Evolutionary conservation across 1,140 invertebrate genomes (phyloP), one percentile per base, ranked within the genome.

Genomic region (Lethrus apterus): DNA sequence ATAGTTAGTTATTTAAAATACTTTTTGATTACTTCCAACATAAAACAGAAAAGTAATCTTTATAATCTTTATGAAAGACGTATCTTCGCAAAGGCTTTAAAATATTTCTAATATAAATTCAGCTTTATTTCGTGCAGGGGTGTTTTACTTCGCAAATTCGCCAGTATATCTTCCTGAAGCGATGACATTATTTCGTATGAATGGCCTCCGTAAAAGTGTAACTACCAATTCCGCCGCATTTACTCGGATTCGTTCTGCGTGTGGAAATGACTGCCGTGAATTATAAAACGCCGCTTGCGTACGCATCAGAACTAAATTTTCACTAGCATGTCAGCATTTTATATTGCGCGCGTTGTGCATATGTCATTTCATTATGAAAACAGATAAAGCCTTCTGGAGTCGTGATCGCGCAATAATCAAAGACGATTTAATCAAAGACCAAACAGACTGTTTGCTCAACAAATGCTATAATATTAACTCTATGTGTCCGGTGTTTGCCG

Each of bases 381-480:
- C 19, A n/a, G 20, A 15, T 21, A 40, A 40, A 34, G 4, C 36
- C 8, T 40, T 20, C 36, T 11, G n/a, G 36, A 40, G 17, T 13
- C 49, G 38, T 41, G 48, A 52, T 42, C 44, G 44, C 23, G 46
- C 54, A 51, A 56, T 53, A 56, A 56, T 56, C 48, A 53, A 53
- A 52, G 48, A 26, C 38, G 42, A 52, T 54, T 50, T 54, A 52
- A 56, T 56, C 54, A 56, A 46, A 54, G 44, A 48, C 33, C 51
- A 55, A 55, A 55, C 50, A 49, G 46, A 49, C 24, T 56, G 48
- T 56, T 51, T 56, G 46, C 43, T 46, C 42, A 32, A 46, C 51
- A 42, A 56, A 56, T 54, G 45, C 48, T 48, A 46, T 53, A 52
- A 56, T 56, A 56, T 54, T 50, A 56, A 56, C 54, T 47, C 51